These are phyloP conservation scores for Catamblyrhynchus diadema DNA, from an alignment of 2,797 vertebrate genomes.

Conservation along the genomic window DNA sequence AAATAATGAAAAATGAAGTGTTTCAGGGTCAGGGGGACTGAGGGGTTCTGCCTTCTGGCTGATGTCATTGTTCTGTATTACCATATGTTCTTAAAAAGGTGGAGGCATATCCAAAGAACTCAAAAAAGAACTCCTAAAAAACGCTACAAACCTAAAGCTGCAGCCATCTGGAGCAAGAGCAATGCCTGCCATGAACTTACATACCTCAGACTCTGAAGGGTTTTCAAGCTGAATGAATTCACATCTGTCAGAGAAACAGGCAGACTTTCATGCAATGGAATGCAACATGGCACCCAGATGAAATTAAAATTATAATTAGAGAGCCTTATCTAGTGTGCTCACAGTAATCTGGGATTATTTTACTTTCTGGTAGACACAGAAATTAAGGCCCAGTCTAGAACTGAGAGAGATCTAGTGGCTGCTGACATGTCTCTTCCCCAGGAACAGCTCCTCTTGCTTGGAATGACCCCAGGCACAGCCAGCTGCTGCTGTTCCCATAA, in stretches of 20 bases:
- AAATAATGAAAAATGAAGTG: background rate
- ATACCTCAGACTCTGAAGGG: background rate
- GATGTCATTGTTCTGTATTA: background rate
- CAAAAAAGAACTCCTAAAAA: background rate
- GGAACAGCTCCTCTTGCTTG: background rate
- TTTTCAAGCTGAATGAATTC: slow-evolving; percentile 21
- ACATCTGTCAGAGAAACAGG: background rate
- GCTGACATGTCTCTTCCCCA: background rate
- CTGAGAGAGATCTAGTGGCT: background rate
- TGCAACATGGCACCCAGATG: background rate
- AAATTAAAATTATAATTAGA: slow-evolving; percentile 2
- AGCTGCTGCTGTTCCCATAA: background rate
- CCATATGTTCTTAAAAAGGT: background rate
- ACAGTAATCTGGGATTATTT: background rate
- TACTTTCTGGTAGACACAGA: background rate
- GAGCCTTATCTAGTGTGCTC: background rate
- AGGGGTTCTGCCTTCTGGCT: background rate
- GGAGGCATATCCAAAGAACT: background rate
- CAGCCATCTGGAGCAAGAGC: slow-evolving; percentile 5
- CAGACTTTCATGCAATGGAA: background rate
- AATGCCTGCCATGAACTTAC: background rate
- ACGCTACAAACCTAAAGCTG: background rate
- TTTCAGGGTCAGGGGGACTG: accelerated
- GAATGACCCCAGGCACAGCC: background rate
- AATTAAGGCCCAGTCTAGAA: background rate